Base-by-base conservation (phyloP, 2,797 vertebrate genomes). In the Tapera naevia region DNA sequence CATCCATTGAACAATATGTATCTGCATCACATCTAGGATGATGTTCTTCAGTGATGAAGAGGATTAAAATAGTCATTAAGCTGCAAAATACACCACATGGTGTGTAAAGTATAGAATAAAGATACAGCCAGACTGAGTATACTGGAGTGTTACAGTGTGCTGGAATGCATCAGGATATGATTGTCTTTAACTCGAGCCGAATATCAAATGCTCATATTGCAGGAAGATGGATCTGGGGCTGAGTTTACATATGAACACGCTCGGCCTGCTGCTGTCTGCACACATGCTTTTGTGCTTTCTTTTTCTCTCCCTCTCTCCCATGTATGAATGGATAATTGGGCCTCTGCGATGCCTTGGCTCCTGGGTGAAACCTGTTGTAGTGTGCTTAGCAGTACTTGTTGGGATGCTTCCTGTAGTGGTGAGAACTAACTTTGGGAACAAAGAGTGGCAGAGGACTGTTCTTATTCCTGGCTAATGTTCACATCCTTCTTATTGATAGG, bases 61-160 rank as follows among this genome's bases (percentile, higher is more conserved):
- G 57, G 72, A 69, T 86, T 75, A 89, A 91, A 92, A 75, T 69
- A 89, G 65, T 53, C 54, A 28, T 80, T 83, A 86, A 96, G 51
- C 74, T 88, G 64, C 35, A 9, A 14, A 85, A 35, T 17, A 21
- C 25, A 30, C 35, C 43, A 67, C 57, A 4, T 79, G 58, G 25
- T 66, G 13, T 53, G 51, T 46, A 17, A 73, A 75, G 30, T 24
- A 33, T 5, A 17, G 58, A 82, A 45, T 70, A 78, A 50, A 72
- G 80, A 41, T 41, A 8, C 8, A 41, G 46, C 5, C n/a, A 43
- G 80, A 19, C 41, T 41, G 80, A 67, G 27, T 28, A 1, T 58
- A 24, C 80, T 57, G 12, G 57, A 51, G 35, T 18, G 70, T n/a
- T 41, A 6, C 88, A 45, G 0, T 39, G 69, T 79, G n/a, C 15